Evolutionary conservation across 2,888 invertebrate species (phyloP), one percentile per base, ranked within the genome.

Genomic region (Emesis russula): DNA sequence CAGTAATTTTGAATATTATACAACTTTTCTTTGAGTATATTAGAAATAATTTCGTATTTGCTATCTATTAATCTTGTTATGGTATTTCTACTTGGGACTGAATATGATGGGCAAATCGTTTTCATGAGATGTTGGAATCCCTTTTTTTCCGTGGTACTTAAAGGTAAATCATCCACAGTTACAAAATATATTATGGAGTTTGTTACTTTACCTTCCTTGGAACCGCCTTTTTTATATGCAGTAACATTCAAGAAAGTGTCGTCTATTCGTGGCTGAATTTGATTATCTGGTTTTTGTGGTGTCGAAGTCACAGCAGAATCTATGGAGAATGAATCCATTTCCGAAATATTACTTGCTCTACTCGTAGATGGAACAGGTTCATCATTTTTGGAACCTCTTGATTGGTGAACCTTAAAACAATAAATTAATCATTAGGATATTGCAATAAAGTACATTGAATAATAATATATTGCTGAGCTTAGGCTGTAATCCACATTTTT

Each of bases 21-120:
- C 58, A 63, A 18, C n/a, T n/a, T 63, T n/a, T 63, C 58, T 63
- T 63, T 63, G n/a, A 63, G n/a, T 63, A 18, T 63, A n/a, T 63
- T 63, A n/a, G 58, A 63, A 63, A 63, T 63, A 63, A 63, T 63
- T n/a, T 63, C 58, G 58, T 63, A 63, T 63, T 63, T 63, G n/a
- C n/a, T 63, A 63, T 63, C 58, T 63, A 63, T 63, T 18, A 63
- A 63, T 63, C 58, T 53, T 58, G 58, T 58, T 58, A 58, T 58
- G 58, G 58, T 58, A n/a, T 58, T 58, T 58, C 58, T 15, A 58
- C 58, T 58, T n/a, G 58, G 58, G n/a, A 58, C 58, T n/a, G 58
- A 58, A 58, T 58, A 58, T 15, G 58, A 58, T 15, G 58, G 58
- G n/a, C 58, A 58, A 58, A 58, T 58, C 15, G n/a, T n/a, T n/a